Conservation (phyloP, 2,888 invertebrate genomes). For the Dasypogon diadema region DNA sequence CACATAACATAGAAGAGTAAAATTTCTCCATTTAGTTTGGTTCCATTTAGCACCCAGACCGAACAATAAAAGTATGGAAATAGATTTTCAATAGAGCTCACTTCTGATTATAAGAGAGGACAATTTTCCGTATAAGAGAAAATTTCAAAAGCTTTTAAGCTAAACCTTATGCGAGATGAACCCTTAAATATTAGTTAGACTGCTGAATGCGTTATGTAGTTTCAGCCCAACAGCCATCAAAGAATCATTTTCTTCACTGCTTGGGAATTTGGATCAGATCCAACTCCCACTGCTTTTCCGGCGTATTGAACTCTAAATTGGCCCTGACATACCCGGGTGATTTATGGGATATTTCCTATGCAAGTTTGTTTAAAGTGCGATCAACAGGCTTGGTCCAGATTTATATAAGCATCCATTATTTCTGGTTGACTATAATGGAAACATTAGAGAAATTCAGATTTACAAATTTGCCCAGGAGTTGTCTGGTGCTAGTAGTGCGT, state of each 20-base stretch:
- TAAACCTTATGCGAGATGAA: background rate
- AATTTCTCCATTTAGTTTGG: too few relatives aligned
- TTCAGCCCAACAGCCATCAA: slow-evolving; percentile 15
- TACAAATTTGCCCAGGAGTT: slow-evolving; percentile 9
- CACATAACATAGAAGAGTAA: too few relatives aligned
- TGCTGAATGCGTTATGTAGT: background rate
- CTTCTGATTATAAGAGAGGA: background rate
- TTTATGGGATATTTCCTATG: slow-evolving; percentile 40
- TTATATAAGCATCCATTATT: slow-evolving; percentile 15
- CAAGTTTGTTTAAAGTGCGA: slow-evolving; percentile 32
- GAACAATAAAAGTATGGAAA: too few relatives aligned
- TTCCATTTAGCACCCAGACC: too few relatives aligned
- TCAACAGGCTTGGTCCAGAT: slow-evolving; percentile 35
- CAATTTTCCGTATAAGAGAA: background rate
- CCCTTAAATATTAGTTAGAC: too few relatives aligned
- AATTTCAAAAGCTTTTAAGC: background rate
- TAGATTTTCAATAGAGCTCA: background rate
- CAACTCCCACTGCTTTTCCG: slow-evolving; percentile 39
- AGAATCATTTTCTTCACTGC: slow-evolving; percentile 20
- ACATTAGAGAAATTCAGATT: slow-evolving; percentile 33
- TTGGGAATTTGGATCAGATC: slow-evolving; percentile 16
- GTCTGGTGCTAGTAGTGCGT: background rate
- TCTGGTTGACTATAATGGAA: background rate
- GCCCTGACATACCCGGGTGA: slow-evolving; percentile 27
- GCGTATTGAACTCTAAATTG: slow-evolving; percentile 46